Base-by-base conservation (phyloP, 2,113 vertebrate species). In the Entosphenus tridentatus region DNA sequence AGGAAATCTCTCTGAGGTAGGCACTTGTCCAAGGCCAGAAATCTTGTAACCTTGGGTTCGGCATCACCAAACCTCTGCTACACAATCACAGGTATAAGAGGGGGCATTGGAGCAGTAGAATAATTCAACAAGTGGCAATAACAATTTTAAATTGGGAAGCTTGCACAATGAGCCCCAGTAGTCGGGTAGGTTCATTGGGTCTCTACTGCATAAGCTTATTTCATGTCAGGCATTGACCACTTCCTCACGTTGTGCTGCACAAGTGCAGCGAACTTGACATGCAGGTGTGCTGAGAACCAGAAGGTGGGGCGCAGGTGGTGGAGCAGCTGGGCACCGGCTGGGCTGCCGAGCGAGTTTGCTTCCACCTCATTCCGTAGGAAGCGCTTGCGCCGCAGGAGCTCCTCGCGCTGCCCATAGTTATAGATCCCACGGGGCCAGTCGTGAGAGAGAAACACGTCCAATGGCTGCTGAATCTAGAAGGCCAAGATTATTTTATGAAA, bases 231-330 rank as follows among this genome's bases (percentile, higher is more conserved):
- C 39, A 39, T 39, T 39, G 39, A 39, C 6, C 39, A 39, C 39
- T 39, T 39, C n/a, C 18, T 80, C 79, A 97, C 90, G 82, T 80
- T 76, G 68, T 98, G 93, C 71, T 92, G 82, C 86, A 90, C 86
- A 11, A 92, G 74, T 55, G 93, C 92, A 70, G 92, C 91, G 76
- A 95, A 98, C 72, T 98, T 97, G 68, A 98, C 93, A 0, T 98
- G 93, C 11, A 98, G 84, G 67, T 98, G 93, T 3, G 93, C 93
- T 1, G 93, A 89, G 78, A 98, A 98, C 92, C 93, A 98, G 74
- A 89, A 98, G 11, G 76, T 77, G 9, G 93, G 93, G 73, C 92
- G 86, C 11, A 98, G 78, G 73, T 95, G 83, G 59, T 85, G 77
- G 12, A 98, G 78, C 2, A 98, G 85, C 74, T 96, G 92, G 1